Evolutionary conservation across 2,797 vertebrate species (phyloP), one percentile per base, ranked within the genome.

Genomic region (Aldrovandia affinis): DNA sequence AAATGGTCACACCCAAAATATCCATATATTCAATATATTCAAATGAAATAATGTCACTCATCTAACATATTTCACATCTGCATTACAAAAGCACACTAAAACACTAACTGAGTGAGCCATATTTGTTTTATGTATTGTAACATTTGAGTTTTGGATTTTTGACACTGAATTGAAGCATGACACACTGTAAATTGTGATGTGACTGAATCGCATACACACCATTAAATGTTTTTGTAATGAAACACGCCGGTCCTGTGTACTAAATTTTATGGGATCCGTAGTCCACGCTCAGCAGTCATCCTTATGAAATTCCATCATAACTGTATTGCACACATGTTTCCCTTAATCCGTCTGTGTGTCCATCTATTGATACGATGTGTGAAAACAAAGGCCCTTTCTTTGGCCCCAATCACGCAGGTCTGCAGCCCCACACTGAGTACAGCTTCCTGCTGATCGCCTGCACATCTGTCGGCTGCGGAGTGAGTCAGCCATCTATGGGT

Each of bases 351-450:
- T 92, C 90, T 93, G 93, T 94, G 92, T 92, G 94, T 94, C 92
- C 91, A 91, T 93, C 93, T 90, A 85, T 92, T 92, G 92, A 93
- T 92, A 91, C 90, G 88, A 88, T 89, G 91, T 88, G 89, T 89
- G 89, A 89, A 91, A 91, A 87, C 89, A 86, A 90, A 87, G 89
- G 87, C 87, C 28, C n/a, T 22, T n/a, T 47, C 5, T 83, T 44
- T 75, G 22, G 15, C 75, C 42, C 63, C 61, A n/a, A n/a, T n/a
- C 54, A 68, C 86, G 77, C 88, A 98, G 98, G 94, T 93, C 94
- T 99, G 83, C 94, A 96, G 92, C 96, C 97, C 0, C 94, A 96
- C 87, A 95, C 94, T 83, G 93, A 95, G 90, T 98, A 98, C 93
- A 96, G 92, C 88, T 98, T 98, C 87, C 90, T 93, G 83, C 90